phyloP scores from a whole-genome alignment of 2,797 vertebrate genomes.

The Alexandromys oeconomus region DNA sequence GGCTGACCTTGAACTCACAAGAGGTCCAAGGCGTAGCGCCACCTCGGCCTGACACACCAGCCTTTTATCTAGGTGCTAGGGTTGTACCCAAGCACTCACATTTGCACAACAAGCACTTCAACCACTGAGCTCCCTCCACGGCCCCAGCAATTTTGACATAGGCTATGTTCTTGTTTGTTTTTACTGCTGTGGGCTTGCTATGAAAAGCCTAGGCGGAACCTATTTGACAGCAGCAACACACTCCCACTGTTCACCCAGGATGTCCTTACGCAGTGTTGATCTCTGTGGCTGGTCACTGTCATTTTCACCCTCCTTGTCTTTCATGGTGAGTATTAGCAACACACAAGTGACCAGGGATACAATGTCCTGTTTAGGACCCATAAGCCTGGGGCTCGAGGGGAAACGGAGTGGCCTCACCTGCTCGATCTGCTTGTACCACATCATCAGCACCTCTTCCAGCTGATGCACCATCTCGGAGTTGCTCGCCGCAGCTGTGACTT shows the following conservation, averaged over 20 bases:
- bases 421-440: constrained; percentile 92
- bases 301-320: background rate
- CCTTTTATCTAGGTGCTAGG: background rate
- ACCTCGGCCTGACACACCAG: background rate
- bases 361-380: background rate
- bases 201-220: background rate
- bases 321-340: background rate
- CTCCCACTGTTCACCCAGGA: background rate
- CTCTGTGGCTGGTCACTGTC: background rate
- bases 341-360: background rate
- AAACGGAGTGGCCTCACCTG: constrained; percentile 82
- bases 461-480: constrained; percentile 87
- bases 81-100: background rate
- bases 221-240: background rate
- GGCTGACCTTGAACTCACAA: background rate
- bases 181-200: background rate
- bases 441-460: constrained; percentile 90
- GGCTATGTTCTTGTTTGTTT: background rate
- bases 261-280: background rate
- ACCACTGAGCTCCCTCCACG: no score
- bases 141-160: background rate
- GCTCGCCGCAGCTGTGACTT: constrained; percentile 87
- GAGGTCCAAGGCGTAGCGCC: background rate
- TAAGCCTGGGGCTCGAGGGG: accelerated
- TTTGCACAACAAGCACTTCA: background rate